phyloP scores from a whole-genome alignment of 37 sponge, comb jelly and placozoan genomes.

The Ianthella basta region DNA sequence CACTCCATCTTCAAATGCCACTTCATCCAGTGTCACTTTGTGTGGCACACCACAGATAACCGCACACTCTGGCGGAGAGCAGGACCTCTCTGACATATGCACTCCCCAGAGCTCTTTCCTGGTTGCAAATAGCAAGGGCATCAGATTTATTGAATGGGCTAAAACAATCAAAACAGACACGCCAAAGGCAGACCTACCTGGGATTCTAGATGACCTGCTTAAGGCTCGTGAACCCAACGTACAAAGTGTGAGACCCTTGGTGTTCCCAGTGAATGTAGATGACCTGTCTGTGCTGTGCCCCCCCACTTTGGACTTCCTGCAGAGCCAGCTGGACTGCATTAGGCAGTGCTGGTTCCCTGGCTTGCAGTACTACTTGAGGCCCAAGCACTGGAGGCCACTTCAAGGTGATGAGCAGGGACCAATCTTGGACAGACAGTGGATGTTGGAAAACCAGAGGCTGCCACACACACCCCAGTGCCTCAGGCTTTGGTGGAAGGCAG shows the following conservation, averaged over 20 bases:
- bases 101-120: too few species aligned
- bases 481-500: not conserved
- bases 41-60: too few species aligned
- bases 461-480: not conserved
- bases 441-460: not conserved
- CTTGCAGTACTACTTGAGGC: not conserved
- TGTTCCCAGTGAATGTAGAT: not conserved
- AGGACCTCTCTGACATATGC: too few species aligned
- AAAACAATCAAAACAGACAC: slow-evolving; percentile 1
- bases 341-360: slow-evolving; percentile 32
- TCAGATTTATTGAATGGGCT: not conserved
- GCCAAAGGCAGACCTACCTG: not conserved
- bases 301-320: not conserved
- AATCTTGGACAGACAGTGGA: slow-evolving; percentile 3
- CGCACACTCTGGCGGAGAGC: too few species aligned
- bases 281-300: slow-evolving; percentile 1
- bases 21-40: too few species aligned
- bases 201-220: not conserved
- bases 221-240: not conserved
- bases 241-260: not conserved
- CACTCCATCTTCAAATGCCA: too few species aligned
- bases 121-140: not conserved
- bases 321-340: not conserved
- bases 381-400: slow-evolving; percentile 2
- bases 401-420: not conserved